Evolutionary conservation across 1,140 invertebrate genomes (phyloP).

Genomic region (Dendrolimus punctatus): DNA sequence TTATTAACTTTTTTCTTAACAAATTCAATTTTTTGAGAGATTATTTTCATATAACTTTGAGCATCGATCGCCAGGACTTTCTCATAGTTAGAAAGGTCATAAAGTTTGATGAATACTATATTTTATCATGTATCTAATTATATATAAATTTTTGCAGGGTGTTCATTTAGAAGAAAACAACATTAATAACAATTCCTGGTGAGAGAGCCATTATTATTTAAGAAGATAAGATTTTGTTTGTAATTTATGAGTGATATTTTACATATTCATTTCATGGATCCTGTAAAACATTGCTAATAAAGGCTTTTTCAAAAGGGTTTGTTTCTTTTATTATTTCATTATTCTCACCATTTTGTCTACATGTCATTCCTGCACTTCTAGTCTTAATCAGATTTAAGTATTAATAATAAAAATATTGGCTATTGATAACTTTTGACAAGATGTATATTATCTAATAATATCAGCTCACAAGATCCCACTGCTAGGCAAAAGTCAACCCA

Average conservation of each 20-base stretch:
- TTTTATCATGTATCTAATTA: background rate
- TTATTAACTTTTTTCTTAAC: no score
- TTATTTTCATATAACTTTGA: no score
- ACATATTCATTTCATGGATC: conserved; percentile 58
- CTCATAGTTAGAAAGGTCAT: no score
- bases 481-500: no score
- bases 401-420: no score
- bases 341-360: background rate
- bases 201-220: conserved; percentile 59
- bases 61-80: no score
- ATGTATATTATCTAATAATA: no score
- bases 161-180: conserved; percentile 96
- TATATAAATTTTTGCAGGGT: conserved; percentile 77
- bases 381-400: no score
- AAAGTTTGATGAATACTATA: background rate
- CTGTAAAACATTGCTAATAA: conserved; percentile 67
- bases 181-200: conserved; percentile 76
- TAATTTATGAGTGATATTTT: conserved; percentile 58
- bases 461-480: no score
- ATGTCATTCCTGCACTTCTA: background rate
- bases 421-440: no score
- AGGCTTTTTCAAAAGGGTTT: conserved; percentile 66
- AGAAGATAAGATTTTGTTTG: conserved; percentile 71
- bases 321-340: conserved; percentile 3
- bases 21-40: no score